A percentile compares a stretch with the other conserved stretches of the same genome.
These are phyloP conservation scores for Caenorhabditis latens DNA, from an alignment of 1,140 invertebrate genomes.

Conservation along the genomic window DNA sequence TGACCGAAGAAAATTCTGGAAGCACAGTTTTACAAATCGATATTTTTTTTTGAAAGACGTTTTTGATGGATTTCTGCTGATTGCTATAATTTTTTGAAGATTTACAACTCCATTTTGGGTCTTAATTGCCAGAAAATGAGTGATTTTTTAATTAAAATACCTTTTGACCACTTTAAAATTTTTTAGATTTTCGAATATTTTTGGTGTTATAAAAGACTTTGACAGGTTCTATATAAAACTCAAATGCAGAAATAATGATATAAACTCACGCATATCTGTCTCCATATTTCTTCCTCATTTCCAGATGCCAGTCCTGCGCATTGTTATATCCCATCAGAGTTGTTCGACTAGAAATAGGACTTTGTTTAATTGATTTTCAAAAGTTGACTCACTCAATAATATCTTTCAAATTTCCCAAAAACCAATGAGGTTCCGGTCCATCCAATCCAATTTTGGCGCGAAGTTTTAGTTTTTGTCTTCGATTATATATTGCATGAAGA, in stretches of 20 bases:
- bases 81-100: too few species aligned
- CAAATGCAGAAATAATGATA: neutral
- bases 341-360: neutral
- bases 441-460: neutral
- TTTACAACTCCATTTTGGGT: too few species aligned
- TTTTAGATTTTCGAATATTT: too few species aligned
- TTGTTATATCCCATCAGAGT: neutral
- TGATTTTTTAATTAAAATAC: too few species aligned
- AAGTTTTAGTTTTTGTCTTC: neutral
- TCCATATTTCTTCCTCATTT: neutral
- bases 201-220: too few species aligned
- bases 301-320: neutral
- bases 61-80: too few species aligned
- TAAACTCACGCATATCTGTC: slow-evolving; percentile 7
- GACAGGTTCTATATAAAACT: too few species aligned
- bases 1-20: slow-evolving; percentile 35
- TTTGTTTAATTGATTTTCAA: neutral
- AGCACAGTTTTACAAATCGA: neutral
- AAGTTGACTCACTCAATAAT: slow-evolving; percentile 2
- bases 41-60: too few species aligned
- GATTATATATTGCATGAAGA: neutral
- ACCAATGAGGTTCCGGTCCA: slow-evolving; percentile 2
- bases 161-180: too few species aligned
- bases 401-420: slow-evolving; percentile 34
- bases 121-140: too few species aligned